A percentile compares a stretch with the other conserved stretches of the same genome.
These are phyloP conservation scores for Linepithema humile DNA, from an alignment of 1,140 invertebrate genomes.

Conservation along the genomic window DNA sequence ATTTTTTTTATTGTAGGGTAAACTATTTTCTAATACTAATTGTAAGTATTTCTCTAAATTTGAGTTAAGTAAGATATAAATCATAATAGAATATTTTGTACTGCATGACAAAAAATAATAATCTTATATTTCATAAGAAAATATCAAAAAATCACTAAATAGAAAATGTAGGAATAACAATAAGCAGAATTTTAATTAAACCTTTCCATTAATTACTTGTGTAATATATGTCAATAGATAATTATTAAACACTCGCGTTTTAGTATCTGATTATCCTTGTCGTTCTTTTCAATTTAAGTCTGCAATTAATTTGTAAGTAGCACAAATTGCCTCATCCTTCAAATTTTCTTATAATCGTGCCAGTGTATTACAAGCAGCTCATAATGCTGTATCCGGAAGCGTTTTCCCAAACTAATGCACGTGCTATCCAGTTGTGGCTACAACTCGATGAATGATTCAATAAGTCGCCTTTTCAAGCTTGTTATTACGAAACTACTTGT, in stretches of 20 bases:
- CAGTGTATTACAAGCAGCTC: neutral
- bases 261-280: neutral
- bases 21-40: no score
- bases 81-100: neutral
- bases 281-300: neutral
- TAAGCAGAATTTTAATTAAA: neutral
- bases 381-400: slow-evolving; percentile 38
- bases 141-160: neutral
- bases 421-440: neutral
- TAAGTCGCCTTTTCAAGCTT: neutral
- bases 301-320: slow-evolving; percentile 32
- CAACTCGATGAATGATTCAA: neutral
- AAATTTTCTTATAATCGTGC: slow-evolving; percentile 12
- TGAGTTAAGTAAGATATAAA: neutral
- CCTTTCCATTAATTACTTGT: neutral
- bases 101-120: neutral
- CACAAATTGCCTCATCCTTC: neutral
- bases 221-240: neutral
- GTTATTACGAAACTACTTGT: slow-evolving; percentile 62
- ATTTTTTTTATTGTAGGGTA: no score
- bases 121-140: neutral
- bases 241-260: neutral
- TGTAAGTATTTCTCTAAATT: no score
- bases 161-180: neutral
- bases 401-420: neutral